Evolutionary conservation across 1,140 invertebrate genomes (phyloP), one percentile per base, ranked within the genome.

Genomic region (Drosophila malerkotliana): DNA sequence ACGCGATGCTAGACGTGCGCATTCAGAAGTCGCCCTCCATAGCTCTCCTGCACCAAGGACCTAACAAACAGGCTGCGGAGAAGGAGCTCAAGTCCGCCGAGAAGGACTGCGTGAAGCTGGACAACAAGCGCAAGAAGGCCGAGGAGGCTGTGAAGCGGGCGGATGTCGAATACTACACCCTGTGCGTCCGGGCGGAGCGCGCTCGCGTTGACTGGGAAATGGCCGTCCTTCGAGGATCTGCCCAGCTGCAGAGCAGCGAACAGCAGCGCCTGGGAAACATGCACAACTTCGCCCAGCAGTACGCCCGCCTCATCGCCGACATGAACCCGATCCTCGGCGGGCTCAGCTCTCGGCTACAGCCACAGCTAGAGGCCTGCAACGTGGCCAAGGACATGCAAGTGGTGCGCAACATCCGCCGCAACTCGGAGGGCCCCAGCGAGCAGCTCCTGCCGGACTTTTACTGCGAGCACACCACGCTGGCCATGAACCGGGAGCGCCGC

Each of bases 391-490:
- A 92, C 59, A 74, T 92, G 85, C 80, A 81, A 34, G 89, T 92
- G 49, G 79, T 92, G 30, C 90, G 91, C 37, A 90, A 92, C 41
- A 92, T 92, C 5, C 76, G 91, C 0, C 83, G 92, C 79, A 58
- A 93, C 89, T 41, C 91, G 18, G 92, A 93, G 54, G 92, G 93
- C 4, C 92, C 93, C 67, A 93, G 93, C 77, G 96, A 98, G 90
- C 97, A 98, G 91, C 93, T 98, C 26, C 92, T 99, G 37, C 97
- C 98, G 0, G 97, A 98, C 91, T 98, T 98, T 92, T 98, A 98
- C 92, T 97, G 97, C 66, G 98, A 99, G 92, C 97, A 99, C 92
- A 95, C 96, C 54, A 97, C 97, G 1, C 94, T 98, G 72, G 96
- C 96, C 10, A 98, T 99, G 98, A 98, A 98, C 91, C 93, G 95